phyloP scores from a whole-genome alignment of 2,113 vertebrate species.

The Perca flavescens region DNA sequence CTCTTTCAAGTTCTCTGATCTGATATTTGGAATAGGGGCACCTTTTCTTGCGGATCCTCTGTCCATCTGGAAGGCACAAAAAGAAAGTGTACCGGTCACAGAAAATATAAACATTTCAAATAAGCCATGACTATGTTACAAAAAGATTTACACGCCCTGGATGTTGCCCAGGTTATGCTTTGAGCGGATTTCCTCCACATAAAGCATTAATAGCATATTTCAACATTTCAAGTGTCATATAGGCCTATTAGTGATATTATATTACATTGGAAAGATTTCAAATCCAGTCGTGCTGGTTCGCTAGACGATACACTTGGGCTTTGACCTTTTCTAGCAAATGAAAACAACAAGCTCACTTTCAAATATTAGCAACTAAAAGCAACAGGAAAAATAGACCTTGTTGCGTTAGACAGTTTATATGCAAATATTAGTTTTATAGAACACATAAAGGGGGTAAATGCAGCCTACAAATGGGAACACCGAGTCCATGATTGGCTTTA shows the following conservation, averaged over 20 bases:
- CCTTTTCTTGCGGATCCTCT: conserved; percentile 95
- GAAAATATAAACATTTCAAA: conserved; percentile 47
- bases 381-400: not conserved
- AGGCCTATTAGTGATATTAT: conserved; percentile 29
- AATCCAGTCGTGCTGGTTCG: conserved; percentile 31
- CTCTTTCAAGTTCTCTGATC: conserved; percentile 95
- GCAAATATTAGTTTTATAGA: conserved; percentile 32
- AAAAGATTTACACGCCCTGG: conserved; percentile 48
- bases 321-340: conserved; percentile 60
- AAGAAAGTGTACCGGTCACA: conserved; percentile 53
- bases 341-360: conserved; percentile 44
- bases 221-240: conserved; percentile 49
- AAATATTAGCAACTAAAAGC: conserved; percentile 8
- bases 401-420: conserved; percentile 11
- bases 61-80: conserved; percentile 88
- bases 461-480: conserved; percentile 18
- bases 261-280: conserved; percentile 37
- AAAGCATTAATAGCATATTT: conserved; percentile 55
- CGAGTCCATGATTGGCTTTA: conserved; percentile 48
- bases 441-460: conserved; percentile 2
- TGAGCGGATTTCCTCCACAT: conserved; percentile 53
- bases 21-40: conserved; percentile 98
- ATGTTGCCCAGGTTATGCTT: conserved; percentile 36
- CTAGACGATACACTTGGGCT: conserved; percentile 52
- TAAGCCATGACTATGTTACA: conserved; percentile 44